Percentiles rank a stretch among this genome's conserved stretches.
These are phyloP conservation scores for Aphodius granarius DNA, from an alignment of 2,888 invertebrate species.

Conservation along the genomic window DNA sequence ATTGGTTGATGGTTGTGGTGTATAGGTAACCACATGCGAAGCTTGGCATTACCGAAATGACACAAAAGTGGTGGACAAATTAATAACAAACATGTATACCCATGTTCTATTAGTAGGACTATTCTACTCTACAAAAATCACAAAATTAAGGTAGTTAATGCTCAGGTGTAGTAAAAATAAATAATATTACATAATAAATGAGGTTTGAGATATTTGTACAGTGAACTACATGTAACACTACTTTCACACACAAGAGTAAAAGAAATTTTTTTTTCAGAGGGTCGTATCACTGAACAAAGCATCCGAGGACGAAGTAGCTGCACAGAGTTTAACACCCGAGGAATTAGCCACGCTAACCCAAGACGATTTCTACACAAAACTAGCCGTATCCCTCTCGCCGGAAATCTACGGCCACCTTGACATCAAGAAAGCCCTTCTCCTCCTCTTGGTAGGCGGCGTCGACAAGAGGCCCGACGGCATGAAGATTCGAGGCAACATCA, in stretches of 20 bases:
- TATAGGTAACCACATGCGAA: too few relatives aligned
- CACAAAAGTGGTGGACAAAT: too few relatives aligned
- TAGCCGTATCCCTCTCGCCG: conserved; percentile 93
- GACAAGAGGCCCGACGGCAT: conserved; percentile 89
- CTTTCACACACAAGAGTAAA: not conserved
- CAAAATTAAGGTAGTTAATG: too few relatives aligned
- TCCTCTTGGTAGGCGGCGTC: conserved; percentile 90
- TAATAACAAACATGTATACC: too few relatives aligned
- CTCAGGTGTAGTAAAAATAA: too few relatives aligned
- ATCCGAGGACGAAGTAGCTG: conserved; percentile 74
- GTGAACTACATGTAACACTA: too few relatives aligned
- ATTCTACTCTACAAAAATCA: too few relatives aligned
- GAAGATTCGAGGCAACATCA: conserved; percentile 96
- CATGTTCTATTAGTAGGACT: too few relatives aligned
- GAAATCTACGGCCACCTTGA: conserved; percentile 99
- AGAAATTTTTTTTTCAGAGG: conserved; percentile 57
- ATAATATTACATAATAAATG: too few relatives aligned
- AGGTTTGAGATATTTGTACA: too few relatives aligned
- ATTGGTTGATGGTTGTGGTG: too few relatives aligned
- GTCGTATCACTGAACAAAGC: conserved; percentile 83
- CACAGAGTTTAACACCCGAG: conserved; percentile 76
- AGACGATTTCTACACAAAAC: conserved; percentile 89
- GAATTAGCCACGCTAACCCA: conserved; percentile 80
- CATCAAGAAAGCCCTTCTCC: conserved; percentile 93
- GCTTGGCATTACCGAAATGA: too few relatives aligned